phyloP scores from a whole-genome alignment of 2,888 invertebrate species.

The Eupithecia subfuscata region DNA sequence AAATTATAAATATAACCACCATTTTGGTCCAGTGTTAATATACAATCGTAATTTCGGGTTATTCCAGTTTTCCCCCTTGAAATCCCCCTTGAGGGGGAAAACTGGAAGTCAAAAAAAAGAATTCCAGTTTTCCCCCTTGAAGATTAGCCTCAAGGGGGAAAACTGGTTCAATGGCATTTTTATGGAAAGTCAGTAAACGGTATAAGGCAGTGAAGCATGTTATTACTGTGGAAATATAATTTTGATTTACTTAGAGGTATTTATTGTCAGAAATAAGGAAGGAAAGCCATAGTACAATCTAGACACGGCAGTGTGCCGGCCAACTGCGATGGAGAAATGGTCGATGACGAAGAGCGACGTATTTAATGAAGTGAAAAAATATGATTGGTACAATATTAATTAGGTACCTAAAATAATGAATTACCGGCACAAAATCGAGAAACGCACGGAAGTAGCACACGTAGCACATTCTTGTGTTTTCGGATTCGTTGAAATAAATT shows the following conservation, averaged over 20 bases:
- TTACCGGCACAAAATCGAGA: background rate
- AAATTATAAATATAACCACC: background rate
- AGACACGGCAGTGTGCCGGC: background rate
- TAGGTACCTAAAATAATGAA: background rate
- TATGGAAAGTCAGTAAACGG: background rate
- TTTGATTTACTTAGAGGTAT: background rate
- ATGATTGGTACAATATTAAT: background rate
- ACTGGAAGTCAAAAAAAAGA: too few relatives aligned
- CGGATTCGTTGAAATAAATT: too few relatives aligned
- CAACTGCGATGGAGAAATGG: background rate
- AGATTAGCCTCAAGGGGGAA: too few relatives aligned
- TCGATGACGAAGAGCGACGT: background rate
- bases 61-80: too few relatives aligned
- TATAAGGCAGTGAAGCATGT: background rate
- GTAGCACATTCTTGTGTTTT: too few relatives aligned
- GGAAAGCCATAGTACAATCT: background rate
- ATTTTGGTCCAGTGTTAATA: background rate
- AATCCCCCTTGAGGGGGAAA: too few relatives aligned
- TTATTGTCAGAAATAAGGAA: background rate
- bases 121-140: too few relatives aligned
- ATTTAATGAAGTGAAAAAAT: too few relatives aligned
- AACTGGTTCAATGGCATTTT: background rate
- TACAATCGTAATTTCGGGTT: background rate
- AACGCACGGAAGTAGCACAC: background rate
- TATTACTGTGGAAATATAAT: background rate